Percentiles rank a stretch among this genome's conserved stretches.
Conservation (phyloP, 2,888 invertebrate species). For the Campaea margaritaria region DNA sequence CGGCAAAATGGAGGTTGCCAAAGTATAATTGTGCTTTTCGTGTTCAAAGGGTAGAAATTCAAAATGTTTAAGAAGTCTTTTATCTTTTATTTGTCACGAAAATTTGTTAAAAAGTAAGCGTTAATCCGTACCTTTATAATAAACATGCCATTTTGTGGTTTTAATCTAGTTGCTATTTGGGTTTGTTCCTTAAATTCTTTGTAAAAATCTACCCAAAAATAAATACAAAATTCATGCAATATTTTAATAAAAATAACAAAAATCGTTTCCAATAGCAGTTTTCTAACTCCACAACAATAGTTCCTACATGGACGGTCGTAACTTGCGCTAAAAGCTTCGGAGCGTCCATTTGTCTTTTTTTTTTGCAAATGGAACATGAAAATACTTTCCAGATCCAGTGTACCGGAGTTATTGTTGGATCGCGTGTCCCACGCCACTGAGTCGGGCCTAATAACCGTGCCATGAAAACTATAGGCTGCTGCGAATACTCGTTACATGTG, state of each 20-base stretch:
- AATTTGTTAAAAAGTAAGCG: too few relatives aligned
- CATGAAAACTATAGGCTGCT: slow-evolving; percentile 40
- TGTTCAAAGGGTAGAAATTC: too few relatives aligned
- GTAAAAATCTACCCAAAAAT: not conserved
- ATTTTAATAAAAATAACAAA: not conserved
- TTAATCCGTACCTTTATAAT: too few relatives aligned
- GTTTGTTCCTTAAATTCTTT: too few relatives aligned
- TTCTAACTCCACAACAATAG: slow-evolving; percentile 31
- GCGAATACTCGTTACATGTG: slow-evolving; percentile 12
- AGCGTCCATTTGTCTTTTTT: slow-evolving; percentile 34
- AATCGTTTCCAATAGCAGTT: slow-evolving; percentile 1
- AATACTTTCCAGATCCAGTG: slow-evolving; percentile 28
- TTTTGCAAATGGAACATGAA: slow-evolving; percentile 43
- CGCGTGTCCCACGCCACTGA: slow-evolving; percentile 53
- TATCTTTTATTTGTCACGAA: too few relatives aligned
- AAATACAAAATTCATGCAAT: not conserved
- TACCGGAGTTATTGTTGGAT: slow-evolving; percentile 49
- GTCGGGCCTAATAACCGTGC: slow-evolving; percentile 50
- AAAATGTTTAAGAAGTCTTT: too few relatives aligned
- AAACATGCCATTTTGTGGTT: too few relatives aligned
- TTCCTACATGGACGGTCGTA: slow-evolving; percentile 29
- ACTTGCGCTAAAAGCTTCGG: slow-evolving; percentile 35
- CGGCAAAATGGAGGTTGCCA: not conserved
- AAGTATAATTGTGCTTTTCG: too few relatives aligned
- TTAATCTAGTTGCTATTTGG: too few relatives aligned